Evolutionary conservation across 2,797 vertebrate species (phyloP), one percentile per base, ranked within the genome.

Genomic region (Neopelma chrysocephalum): DNA sequence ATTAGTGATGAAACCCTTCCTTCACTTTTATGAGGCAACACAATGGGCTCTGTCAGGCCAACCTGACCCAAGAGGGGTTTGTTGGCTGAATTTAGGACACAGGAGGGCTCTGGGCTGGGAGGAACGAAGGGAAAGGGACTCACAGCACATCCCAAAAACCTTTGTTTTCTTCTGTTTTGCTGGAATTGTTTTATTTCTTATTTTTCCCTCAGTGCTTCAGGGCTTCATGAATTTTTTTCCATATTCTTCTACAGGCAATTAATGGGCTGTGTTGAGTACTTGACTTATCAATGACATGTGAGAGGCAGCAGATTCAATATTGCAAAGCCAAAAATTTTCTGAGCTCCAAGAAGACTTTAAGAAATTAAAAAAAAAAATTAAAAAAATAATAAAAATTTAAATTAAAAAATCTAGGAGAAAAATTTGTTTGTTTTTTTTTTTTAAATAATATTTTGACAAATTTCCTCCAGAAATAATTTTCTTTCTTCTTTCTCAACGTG

Each of bases 1-100:
- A 26, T 77, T 23, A 69, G 51, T 87, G 43, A 66, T 78, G 60
- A 85, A 87, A 64, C 65, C 69, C 32, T 2, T 87, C 93, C 71
- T 73, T 94, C 80, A 72, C 75, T 93, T 96, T 96, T 96, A 96
- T 47, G 92, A 95, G 70, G 23, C 66, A 77, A 40, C 58, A 58
- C 25, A 85, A 87, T 10, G 60, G 58, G 65, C 80, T 73, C 77
- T 94, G 94, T 94, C 95, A 97, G 96, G 94, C 95, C 93, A 96
- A 57, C 96, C 95, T 89, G 95, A 97, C 96, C 96, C 2, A 3
- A 38, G 32, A 66, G 48, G 56, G 72, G 45, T 68, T 81, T 71
- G 53, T 83, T 86, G 27, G 38, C 54, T 77, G 69, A 73, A 57
- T 79, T 78, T 42, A 65, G 80, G 43, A 82, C 4, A 10, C 34